phyloP scores from a whole-genome alignment of 2,888 invertebrate genomes.

The Auanema sp. region DNA sequence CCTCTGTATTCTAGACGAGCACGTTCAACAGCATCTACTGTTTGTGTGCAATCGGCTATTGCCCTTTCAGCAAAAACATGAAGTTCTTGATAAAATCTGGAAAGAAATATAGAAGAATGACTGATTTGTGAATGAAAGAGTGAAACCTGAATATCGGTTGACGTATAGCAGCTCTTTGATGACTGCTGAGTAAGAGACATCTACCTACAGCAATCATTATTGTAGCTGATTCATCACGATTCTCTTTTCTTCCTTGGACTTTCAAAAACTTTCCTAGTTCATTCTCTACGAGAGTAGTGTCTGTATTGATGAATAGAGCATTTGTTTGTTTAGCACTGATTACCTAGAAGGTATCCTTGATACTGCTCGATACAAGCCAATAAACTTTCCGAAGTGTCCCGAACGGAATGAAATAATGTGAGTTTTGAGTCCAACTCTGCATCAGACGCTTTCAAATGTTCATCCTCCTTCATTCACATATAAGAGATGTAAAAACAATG shows the following conservation, averaged over 20 bases:
- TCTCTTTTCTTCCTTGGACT: conserved; percentile 84
- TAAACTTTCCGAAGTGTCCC: conserved; percentile 66
- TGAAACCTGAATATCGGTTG: conserved; percentile 26
- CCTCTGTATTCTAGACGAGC: conserved; percentile 91
- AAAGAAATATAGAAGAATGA: neutral
- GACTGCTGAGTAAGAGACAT: conserved; percentile 38
- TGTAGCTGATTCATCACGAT: conserved; percentile 72
- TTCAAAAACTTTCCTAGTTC: conserved; percentile 89
- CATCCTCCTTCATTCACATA: conserved; percentile 75
- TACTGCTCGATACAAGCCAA: conserved; percentile 67
- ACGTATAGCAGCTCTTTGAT: conserved; percentile 31
- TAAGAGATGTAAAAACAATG: neutral
- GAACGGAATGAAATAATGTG: conserved; percentile 70
- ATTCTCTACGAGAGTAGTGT: conserved; percentile 92
- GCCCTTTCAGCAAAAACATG: conserved; percentile 94
- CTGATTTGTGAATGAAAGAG: neutral
- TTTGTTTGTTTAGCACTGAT: conserved; percentile 46
- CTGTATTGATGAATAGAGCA: conserved; percentile 63
- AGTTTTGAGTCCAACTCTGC: conserved; percentile 94
- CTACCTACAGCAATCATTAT: conserved; percentile 39
- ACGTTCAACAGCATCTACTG: conserved; percentile 84
- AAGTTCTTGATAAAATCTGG: conserved; percentile 77
- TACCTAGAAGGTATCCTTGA: conserved; percentile 85
- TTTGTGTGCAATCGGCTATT: conserved; percentile 86
- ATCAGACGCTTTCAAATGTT: conserved; percentile 92